Conservation (phyloP, 2,113 vertebrate genomes). For the Chelonoidis abingdonii region DNA sequence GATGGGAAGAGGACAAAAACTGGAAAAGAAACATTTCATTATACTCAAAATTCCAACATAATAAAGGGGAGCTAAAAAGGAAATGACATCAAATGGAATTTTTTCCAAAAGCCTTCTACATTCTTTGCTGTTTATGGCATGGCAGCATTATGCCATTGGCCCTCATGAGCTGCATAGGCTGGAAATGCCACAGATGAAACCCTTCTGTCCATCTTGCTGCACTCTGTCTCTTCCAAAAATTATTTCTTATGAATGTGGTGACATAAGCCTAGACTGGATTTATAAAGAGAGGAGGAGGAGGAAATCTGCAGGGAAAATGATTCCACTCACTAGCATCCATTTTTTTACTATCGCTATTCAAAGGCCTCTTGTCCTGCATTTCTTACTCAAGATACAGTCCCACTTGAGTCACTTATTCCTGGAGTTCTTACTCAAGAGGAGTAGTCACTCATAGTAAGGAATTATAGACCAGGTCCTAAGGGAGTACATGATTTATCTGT, state of each 20-base stretch:
- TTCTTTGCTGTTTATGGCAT: accelerated
- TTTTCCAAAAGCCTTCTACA: background rate
- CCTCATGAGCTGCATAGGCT: background rate
- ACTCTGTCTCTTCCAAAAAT: background rate
- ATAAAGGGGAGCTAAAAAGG: background rate
- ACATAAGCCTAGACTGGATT: background rate
- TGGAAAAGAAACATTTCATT: background rate
- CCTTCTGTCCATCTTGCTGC: background rate
- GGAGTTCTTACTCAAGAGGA: background rate
- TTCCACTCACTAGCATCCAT: background rate
- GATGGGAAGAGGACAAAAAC: background rate
- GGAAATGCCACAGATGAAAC: background rate
- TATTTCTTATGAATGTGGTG: background rate
- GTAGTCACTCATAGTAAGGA: background rate
- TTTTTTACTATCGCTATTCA: background rate
- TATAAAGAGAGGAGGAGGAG: background rate
- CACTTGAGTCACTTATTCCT: background rate
- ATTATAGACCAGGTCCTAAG: background rate
- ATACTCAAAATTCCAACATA: background rate
- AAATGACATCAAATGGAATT: background rate
- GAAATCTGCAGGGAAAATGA: background rate
- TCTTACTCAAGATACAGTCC: background rate
- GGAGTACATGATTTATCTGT: background rate
- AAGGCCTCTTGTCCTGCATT: background rate
- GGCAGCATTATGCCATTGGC: accelerated